phyloP scores from a whole-genome alignment of 1,140 invertebrate species.

The Solen grandis region DNA sequence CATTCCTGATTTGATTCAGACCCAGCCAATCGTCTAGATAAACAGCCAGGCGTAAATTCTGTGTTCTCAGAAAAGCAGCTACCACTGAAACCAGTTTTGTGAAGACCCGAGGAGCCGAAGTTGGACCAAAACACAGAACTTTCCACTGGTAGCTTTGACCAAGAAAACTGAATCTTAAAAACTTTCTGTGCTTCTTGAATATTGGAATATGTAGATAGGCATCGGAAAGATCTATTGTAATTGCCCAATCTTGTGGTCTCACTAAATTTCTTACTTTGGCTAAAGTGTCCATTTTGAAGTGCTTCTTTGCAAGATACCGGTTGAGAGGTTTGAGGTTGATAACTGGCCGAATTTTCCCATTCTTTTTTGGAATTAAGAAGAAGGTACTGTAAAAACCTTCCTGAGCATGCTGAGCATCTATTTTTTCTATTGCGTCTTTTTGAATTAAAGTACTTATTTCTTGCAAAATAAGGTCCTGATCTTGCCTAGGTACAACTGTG shows the following conservation, averaged over 20 bases:
- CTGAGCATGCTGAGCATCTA: not conserved
- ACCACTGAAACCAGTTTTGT: constrained; percentile 32
- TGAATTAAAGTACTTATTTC: constrained; percentile 23
- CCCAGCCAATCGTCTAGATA: constrained; percentile 46
- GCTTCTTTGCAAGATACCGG: too few species aligned
- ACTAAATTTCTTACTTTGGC: constrained; percentile 55
- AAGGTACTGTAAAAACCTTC: constrained; percentile 59
- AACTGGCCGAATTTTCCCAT: constrained; percentile 39
- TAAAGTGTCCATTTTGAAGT: constrained; percentile 60
- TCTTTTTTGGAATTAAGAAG: constrained; percentile 57
- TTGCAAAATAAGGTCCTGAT: not conserved
- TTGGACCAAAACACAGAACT: constrained; percentile 49
- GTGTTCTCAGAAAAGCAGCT: constrained; percentile 19
- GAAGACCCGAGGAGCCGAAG: constrained; percentile 39
- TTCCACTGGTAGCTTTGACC: too few species aligned
- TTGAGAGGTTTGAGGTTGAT: constrained; percentile 51
- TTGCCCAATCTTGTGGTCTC: constrained; percentile 41
- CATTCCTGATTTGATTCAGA: constrained; percentile 19
- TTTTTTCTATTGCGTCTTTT: constrained; percentile 49
- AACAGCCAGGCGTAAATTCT: constrained; percentile 13
- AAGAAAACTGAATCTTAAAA: constrained; percentile 46
- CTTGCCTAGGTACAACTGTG: constrained; percentile 4
- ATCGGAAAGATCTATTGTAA: constrained; percentile 28
- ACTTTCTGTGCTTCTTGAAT: constrained; percentile 1
- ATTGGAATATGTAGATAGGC: constrained; percentile 22